A percentile compares a stretch with the other conserved stretches of the same genome.
Evolutionary conservation across 2,113 vertebrate genomes (phyloP).

Genomic region (Fulmarus glacialis): DNA sequence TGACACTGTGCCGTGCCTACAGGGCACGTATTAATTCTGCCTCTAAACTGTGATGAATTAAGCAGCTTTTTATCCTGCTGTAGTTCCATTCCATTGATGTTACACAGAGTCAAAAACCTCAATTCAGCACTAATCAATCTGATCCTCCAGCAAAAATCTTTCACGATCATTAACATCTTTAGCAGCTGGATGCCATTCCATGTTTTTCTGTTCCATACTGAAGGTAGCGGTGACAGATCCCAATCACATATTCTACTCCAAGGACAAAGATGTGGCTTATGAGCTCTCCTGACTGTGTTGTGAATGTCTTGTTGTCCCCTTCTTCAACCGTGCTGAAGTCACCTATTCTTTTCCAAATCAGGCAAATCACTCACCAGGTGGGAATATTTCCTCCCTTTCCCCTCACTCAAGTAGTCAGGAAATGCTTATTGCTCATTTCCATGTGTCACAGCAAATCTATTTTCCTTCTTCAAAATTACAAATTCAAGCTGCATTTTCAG

Average conservation of each 20-base stretch:
- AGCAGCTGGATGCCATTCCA: not conserved
- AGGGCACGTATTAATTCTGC: not conserved
- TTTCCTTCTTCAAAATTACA: not conserved
- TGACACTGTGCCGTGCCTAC: not conserved
- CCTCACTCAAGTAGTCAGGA: not conserved
- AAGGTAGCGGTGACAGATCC: not conserved
- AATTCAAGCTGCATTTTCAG: not conserved
- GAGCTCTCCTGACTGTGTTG: not conserved
- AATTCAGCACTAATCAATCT: not conserved
- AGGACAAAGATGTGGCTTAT: not conserved
- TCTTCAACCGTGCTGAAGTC: not conserved
- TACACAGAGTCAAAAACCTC: not conserved
- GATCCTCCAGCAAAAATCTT: not conserved
- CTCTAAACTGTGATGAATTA: conserved; percentile 32
- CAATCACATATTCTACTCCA: not conserved
- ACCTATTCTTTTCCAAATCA: not conserved
- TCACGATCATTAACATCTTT: not conserved
- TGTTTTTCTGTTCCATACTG: not conserved
- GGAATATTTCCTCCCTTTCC: not conserved
- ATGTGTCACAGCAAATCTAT: not conserved
- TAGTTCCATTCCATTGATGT: not conserved
- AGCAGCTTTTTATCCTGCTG: not conserved
- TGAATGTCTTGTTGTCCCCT: accelerated
- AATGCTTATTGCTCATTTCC: not conserved
- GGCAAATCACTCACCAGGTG: not conserved